A percentile compares a stretch with the other conserved stretches of the same genome.
phyloP scores from a whole-genome alignment of 2,797 vertebrate genomes.

The Phataginus tricuspis region DNA sequence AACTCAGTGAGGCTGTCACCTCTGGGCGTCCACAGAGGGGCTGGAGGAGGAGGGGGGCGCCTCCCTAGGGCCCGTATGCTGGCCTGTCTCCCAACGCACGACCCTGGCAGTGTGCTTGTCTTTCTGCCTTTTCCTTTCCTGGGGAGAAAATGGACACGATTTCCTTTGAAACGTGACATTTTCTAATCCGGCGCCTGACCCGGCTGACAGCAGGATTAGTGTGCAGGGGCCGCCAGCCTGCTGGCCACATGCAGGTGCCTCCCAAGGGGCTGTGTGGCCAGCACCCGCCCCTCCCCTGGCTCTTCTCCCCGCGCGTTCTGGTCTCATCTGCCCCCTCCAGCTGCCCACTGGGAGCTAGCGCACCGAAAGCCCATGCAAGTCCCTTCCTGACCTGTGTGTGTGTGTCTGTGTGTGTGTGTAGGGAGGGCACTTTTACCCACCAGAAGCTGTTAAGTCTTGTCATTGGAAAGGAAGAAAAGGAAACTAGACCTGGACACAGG shows the following conservation, averaged over 20 bases:
- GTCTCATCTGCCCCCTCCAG: background rate
- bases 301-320: background rate
- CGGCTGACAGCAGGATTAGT: conserved; percentile 78
- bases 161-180: conserved; percentile 82
- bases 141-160: conserved; percentile 78
- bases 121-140: conserved; percentile 74
- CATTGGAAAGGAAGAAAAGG: background rate
- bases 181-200: conserved; percentile 70
- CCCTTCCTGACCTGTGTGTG: background rate
- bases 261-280: background rate
- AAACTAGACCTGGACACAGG: too few relatives aligned
- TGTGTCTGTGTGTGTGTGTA: background rate
- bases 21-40: background rate
- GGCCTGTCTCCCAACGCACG: background rate
- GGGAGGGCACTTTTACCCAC: background rate
- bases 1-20: conserved; percentile 44
- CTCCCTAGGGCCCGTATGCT: background rate
- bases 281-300: background rate
- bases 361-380: background rate
- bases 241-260: conserved; percentile 57
- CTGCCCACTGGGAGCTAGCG: background rate
- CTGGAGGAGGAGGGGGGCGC: background rate
- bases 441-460: background rate
- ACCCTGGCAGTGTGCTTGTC: conserved; percentile 69
- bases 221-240: conserved; percentile 43